These are phyloP conservation scores for Poeciliopsis occidentalis DNA, from an alignment of 2,113 vertebrate species.

Conservation along the genomic window DNA sequence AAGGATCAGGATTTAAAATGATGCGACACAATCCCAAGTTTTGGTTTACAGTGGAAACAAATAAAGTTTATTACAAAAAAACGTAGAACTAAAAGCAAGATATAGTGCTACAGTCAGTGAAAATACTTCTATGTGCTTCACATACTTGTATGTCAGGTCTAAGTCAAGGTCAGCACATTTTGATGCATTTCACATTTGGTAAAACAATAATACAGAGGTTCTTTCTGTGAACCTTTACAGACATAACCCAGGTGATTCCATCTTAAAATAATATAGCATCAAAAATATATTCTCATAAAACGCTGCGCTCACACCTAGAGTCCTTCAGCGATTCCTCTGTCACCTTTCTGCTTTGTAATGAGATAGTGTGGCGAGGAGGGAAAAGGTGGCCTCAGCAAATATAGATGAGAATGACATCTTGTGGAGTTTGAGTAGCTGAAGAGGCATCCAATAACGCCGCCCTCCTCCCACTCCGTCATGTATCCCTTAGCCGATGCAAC, in stretches of 20 bases:
- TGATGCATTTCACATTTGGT: conserved; percentile 12
- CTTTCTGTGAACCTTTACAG: conserved; percentile 55
- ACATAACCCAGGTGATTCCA: conserved; percentile 50
- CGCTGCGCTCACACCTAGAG: conserved; percentile 42
- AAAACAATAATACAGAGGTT: conserved; percentile 27
- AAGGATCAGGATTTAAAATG: no score
- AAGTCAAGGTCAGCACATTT: conserved; percentile 24
- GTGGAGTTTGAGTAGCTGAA: conserved; percentile 68
- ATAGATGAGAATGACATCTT: conserved; percentile 66
- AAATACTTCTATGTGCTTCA: no score
- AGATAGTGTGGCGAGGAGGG: conserved; percentile 50
- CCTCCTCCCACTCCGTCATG: conserved; percentile 22
- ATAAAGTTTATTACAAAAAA: no score
- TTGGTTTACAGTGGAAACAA: no score
- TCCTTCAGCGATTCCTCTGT: conserved; percentile 33
- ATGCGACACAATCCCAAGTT: no score
- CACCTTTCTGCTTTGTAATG: conserved; percentile 60
- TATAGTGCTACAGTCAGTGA: background rate
- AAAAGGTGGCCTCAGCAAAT: conserved; percentile 59
- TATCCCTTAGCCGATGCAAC: conserved; percentile 57
- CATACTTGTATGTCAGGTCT: conserved; percentile 6
- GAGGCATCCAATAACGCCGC: conserved; percentile 56
- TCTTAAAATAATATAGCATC: conserved; percentile 61
- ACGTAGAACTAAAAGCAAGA: no score
- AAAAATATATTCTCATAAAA: conserved; percentile 55